Evolutionary conservation across 30 jellyfish, hydroid and myxozoan species (phyloP), one percentile per base, ranked within the genome.

Genomic region (Pseudorhiza aurosa): DNA sequence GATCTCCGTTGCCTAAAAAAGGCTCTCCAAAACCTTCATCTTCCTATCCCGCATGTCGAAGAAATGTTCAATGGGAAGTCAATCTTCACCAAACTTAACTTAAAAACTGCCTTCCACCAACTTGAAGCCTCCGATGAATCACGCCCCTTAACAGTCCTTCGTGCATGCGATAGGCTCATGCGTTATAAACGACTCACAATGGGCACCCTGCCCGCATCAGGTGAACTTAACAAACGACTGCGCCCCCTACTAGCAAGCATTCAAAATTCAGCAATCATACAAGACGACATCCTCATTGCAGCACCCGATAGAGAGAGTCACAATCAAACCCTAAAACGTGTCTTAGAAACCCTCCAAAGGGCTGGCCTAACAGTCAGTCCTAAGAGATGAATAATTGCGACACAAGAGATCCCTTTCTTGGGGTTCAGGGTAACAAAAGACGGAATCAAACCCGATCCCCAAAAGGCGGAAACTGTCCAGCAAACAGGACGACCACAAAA

Each of bases 81-180:
- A 22, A 27, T 26, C 11, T 77, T 87, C 63, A 0, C 89, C 72
- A 87, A 87, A 72, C 57, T 79, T 2, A 88, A 79, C 57, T 57
- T 87, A 15, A 39, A 63, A 39, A 2, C 94, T 33, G 96, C 94
- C 10, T 87, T 50, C 67, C 85, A 56, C 33, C 96, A 87, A 31
- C 60, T 87, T 18, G 94, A 37, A 64, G 27, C 78, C 24, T 69
- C 56, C 18, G 83, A 68, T 6, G 86, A 27, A 21, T 37, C 65
- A 35, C 2, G 89, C 28, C 57, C 45, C 24, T 4, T 50, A 24
- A 77, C 43, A 77, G 96, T 73, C 6, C 33, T 73, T 35, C 75
- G 44, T 29, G 87, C 76, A 2, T 75, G 87, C 15, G 75, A 57
- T 26, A 36, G 43, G n/a, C 78, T 71, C 2, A 42, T 76, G 83